A percentile compares a stretch with the other conserved stretches of the same genome.
Evolutionary conservation across 2,113 vertebrate genomes (phyloP).

Genomic region (Solenodon paradoxus): DNA sequence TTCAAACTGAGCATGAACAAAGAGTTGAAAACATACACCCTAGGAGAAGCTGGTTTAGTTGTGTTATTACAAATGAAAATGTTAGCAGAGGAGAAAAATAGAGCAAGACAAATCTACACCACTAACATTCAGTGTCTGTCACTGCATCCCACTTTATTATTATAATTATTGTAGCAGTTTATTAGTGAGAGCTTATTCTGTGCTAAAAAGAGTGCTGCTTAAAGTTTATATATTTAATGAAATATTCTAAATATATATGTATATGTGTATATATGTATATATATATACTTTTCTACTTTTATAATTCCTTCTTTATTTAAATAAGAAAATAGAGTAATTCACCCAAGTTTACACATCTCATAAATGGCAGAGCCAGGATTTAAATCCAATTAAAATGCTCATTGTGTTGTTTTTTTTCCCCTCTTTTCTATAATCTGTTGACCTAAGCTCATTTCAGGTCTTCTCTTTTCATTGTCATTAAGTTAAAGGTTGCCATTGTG

Average conservation of each 20-base stretch:
- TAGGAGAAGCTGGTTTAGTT: background rate
- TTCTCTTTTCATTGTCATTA: conserved; percentile 4
- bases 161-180: background rate
- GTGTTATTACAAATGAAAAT: background rate
- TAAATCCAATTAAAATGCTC: background rate
- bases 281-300: background rate
- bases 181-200: background rate
- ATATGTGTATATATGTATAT: background rate
- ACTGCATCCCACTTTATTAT: background rate
- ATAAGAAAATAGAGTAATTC: conserved; percentile 9
- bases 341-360: background rate
- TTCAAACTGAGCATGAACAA: background rate
- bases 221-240: background rate
- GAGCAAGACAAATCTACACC: background rate
- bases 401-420: background rate
- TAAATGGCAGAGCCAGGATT: background rate
- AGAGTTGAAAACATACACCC: background rate
- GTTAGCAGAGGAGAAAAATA: background rate
- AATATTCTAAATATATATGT: background rate
- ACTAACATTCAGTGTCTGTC: fast-evolving
- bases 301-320: background rate
- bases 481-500: conserved; percentile 19
- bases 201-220: background rate
- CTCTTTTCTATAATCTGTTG: background rate
- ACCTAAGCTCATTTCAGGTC: conserved; percentile 34